Conservation (phyloP, 2,888 invertebrate species). For the Ormyrus thymus region DNA sequence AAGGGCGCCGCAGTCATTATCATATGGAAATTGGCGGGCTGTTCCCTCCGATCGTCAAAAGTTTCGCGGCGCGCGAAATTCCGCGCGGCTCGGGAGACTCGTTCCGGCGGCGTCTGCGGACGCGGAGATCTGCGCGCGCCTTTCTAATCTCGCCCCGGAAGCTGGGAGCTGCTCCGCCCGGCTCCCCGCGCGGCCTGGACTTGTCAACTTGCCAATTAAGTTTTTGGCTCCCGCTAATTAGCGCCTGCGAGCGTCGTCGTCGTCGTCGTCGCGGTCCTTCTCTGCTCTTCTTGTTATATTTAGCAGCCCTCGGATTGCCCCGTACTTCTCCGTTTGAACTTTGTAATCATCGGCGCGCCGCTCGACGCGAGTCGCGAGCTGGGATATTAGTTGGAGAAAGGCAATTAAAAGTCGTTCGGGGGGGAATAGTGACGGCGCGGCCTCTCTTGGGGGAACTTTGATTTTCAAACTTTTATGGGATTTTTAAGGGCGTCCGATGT, state of each 20-base stretch:
- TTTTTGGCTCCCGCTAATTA: slow-evolving; percentile 43
- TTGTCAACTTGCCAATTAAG: slow-evolving; percentile 49
- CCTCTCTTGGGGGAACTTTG: background rate
- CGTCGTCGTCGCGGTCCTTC: background rate
- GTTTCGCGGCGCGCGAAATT: slow-evolving; percentile 42
- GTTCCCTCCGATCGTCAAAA: slow-evolving; percentile 31
- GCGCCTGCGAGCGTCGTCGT: background rate
- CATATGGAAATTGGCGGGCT: slow-evolving; percentile 21
- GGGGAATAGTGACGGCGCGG: slow-evolving; percentile 10
- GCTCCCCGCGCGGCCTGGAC: background rate
- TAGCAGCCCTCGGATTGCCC: background rate
- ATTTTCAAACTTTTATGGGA: slow-evolving; percentile 10
- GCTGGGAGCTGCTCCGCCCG: background rate
- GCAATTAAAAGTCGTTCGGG: slow-evolving; percentile 20
- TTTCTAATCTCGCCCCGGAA: slow-evolving; percentile 34
- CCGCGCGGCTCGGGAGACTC: background rate
- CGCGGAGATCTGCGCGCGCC: background rate
- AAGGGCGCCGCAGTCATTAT: slow-evolving; percentile 14
- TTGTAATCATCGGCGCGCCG: slow-evolving; percentile 15
- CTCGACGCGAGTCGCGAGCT: background rate
- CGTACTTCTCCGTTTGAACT: slow-evolving; percentile 23
- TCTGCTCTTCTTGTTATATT: slow-evolving; percentile 2
- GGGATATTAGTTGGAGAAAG: slow-evolving; percentile 6
- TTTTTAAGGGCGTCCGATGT: background rate
- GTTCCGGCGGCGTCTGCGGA: no score